Evolutionary conservation across 2,888 invertebrate species (phyloP), one percentile per base, ranked within the genome.

Genomic region (Anoncus sp.): DNA sequence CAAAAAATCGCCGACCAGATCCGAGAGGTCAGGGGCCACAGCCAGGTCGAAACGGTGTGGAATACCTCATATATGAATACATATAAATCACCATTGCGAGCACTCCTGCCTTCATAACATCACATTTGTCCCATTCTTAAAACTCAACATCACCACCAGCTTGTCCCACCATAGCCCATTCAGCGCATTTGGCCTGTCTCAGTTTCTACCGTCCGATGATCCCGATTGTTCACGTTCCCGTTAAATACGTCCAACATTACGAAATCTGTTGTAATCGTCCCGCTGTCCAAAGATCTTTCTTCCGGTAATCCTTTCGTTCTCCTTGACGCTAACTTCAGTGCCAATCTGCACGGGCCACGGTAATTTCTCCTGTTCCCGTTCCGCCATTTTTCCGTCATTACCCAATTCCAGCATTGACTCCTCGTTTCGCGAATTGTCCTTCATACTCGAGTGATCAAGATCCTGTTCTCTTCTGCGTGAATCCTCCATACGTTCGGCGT

Each of bases 321-420:
- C 87, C 71, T 90, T 91, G n/a, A 90, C 85, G 71, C 81, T 90
- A 1, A 90, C 85, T 67, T 91, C 89, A 0, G 90, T 85, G 4
- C 88, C 88, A 18, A 90, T 84, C 57, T 90, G 87, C 16, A 90
- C 85, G 2, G 90, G 87, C 90, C 91, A 90, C 0, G 88, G 89
- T 7, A 86, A 12, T 12, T 86, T 73, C 1, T 80, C 85, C 3
- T 83, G 75, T 40, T 82, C 51, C 9, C 76, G 77, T 59, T 71
- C 79, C 12, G 70, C 20, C 16, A 67, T 62, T 38, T 81, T 81
- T 22, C 77, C 72, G 10, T 77, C 79, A 10, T 67, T 60, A 3
- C 27, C 75, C 12, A 75, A 60, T 62, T 59, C 81, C 71, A 69
- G 73, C 75, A 40, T 82, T 62, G 59, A 51, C 70, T 66, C 81